Evolutionary conservation across 2,888 invertebrate genomes (phyloP).

Genomic region (Pinctada fucata): DNA sequence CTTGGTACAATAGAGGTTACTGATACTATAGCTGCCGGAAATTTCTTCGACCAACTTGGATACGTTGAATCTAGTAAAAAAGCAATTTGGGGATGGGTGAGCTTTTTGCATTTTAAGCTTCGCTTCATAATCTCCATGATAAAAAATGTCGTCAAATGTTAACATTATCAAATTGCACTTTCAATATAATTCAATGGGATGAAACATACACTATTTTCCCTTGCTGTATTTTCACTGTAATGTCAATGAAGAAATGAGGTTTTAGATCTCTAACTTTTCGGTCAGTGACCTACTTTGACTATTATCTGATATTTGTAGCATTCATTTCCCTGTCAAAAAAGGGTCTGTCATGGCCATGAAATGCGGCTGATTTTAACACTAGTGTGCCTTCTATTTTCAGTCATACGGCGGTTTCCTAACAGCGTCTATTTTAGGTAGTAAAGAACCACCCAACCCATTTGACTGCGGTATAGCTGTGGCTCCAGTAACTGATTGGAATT

Average conservation of each 20-base stretch:
- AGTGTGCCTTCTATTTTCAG: slow-evolving; percentile 50
- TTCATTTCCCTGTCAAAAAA: background rate
- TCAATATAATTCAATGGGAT: too few species aligned
- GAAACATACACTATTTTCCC: too few species aligned
- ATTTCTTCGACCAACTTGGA: slow-evolving; percentile 88
- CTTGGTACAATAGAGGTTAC: slow-evolving; percentile 96
- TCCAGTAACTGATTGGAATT: slow-evolving; percentile 96
- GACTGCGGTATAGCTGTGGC: slow-evolving; percentile 96
- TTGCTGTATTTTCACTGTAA: too few species aligned
- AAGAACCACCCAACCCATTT: slow-evolving; percentile 81
- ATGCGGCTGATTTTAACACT: too few species aligned
- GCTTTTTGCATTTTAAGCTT: background rate
- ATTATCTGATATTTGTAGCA: background rate
- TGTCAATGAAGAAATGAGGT: too few species aligned
- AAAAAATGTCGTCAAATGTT: too few species aligned
- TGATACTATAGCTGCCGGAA: slow-evolving; percentile 90
- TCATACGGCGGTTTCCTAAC: slow-evolving; percentile 97
- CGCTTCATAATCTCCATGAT: too few species aligned
- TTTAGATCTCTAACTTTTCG: too few species aligned
- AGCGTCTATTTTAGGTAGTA: slow-evolving; percentile 88
- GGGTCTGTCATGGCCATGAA: too few species aligned
- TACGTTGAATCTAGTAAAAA: slow-evolving; percentile 93
- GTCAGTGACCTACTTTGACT: background rate
- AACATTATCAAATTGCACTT: too few species aligned
- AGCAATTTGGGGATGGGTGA: slow-evolving; percentile 94